Evolutionary conservation across 2,113 vertebrate species (phyloP), one percentile per base, ranked within the genome.

Genomic region (Coptodon rendalli): DNA sequence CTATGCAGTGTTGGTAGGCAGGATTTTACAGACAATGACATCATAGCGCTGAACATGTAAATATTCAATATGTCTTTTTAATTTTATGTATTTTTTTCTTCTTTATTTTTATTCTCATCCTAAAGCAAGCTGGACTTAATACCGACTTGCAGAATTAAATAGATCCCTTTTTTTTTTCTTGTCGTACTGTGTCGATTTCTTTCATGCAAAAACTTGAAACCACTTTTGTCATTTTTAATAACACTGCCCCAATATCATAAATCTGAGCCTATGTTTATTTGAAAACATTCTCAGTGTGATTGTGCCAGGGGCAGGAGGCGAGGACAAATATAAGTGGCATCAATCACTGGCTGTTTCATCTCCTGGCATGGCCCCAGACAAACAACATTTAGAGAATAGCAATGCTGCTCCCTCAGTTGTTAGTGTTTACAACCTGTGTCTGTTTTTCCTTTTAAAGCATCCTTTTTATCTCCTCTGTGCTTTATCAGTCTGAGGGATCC

Each of bases 81-180:
- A 50, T 22, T 80, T 11, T 7, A 13, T 29, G 43, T 54, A 1
- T 57, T 79, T 86, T 68, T 81, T 56, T 88, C 24, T 84, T 89
- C 82, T 80, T 93, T 80, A 31, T 91, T 92, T 85, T 90, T 87
- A 79, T 93, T 94, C 80, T 88, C 85, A 80, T 85, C 80, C 79
- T 50, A 83, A 82, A 83, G 84, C 80, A 10, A 87, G 61, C 68
- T 81, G 81, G 78, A 68, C 82, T 54, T 86, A 90, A 82, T 84
- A 88, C n/a, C 24, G 8, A 29, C 88, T 91, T 19, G 81, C 85
- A 81, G 86, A 94, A 95, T 94, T 92, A 83, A 95, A 89, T 94
- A 66, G 19, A 66, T 88, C 89, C 52, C 38, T 89, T 80, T 48
- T 12, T 48, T 12, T 13, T 19, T 61, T 85, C 52, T 88, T 87